A percentile compares a stretch with the other conserved stretches of the same genome.
These are phyloP conservation scores for Rhyzopertha dominica DNA, from an alignment of 1,140 invertebrate species.

Conservation along the genomic window DNA sequence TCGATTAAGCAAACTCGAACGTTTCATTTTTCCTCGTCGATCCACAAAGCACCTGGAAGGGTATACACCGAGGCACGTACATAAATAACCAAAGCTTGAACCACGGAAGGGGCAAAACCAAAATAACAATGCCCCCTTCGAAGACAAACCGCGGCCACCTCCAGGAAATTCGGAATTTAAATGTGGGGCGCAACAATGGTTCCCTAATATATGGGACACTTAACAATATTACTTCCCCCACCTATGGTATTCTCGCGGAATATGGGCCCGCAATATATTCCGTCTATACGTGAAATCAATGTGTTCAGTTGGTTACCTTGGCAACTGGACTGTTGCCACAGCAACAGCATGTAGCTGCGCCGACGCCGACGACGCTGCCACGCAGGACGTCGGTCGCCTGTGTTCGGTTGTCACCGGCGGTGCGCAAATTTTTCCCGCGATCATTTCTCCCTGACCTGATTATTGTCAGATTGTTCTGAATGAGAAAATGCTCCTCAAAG, in stretches of 20 bases:
- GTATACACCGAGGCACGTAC: too few species aligned
- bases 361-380: conserved; percentile 20
- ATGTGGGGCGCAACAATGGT: conserved; percentile 38
- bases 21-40: too few species aligned
- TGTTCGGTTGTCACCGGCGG: conserved; percentile 12
- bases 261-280: conserved; percentile 44
- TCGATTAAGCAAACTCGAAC: too few species aligned
- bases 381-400: background rate
- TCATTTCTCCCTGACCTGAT: conserved; percentile 30
- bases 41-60: too few species aligned
- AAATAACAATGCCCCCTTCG: too few species aligned
- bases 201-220: conserved; percentile 39
- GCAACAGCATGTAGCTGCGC: conserved; percentile 29
- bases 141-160: too few species aligned
- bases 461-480: too few species aligned
- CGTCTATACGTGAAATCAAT: conserved; percentile 47
- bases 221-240: conserved; percentile 33
- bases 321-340: conserved; percentile 28
- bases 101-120: too few species aligned
- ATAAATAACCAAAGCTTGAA: too few species aligned
- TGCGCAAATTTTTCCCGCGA: conserved; percentile 21
- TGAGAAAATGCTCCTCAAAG: too few species aligned
- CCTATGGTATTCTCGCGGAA: conserved; percentile 23
- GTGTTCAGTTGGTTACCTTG: conserved; percentile 39
- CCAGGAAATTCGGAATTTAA: conserved; percentile 36